phyloP scores from a whole-genome alignment of 1,140 invertebrate genomes.

The Neodiprion lecontei region DNA sequence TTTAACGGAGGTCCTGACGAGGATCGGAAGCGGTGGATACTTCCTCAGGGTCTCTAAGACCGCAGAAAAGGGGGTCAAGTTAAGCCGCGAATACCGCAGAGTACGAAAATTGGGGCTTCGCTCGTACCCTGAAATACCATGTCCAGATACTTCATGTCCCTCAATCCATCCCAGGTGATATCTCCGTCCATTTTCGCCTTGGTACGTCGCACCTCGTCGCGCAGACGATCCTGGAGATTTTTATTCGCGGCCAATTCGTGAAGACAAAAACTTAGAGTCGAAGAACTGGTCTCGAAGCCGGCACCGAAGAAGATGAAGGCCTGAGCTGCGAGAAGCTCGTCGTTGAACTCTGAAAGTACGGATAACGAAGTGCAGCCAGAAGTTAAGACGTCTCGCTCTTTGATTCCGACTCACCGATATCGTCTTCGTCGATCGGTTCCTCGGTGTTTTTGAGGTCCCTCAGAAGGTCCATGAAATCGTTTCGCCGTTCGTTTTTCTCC shows the following conservation, averaged over 20 bases:
- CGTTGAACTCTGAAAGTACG: constrained; percentile 10
- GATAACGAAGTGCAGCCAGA: neutral
- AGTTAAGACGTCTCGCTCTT: neutral
- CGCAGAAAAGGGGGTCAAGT: no score
- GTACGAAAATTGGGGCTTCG: no score
- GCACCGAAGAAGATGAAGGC: constrained; percentile 65
- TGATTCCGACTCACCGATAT: neutral
- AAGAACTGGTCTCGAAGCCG: constrained; percentile 68
- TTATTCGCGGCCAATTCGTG: constrained; percentile 65
- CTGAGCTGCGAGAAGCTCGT: constrained; percentile 59
- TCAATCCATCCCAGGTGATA: constrained; percentile 51
- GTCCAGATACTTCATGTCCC: constrained; percentile 56
- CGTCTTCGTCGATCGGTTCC: neutral
- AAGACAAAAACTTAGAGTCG: constrained; percentile 61
- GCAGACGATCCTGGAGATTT: constrained; percentile 63
- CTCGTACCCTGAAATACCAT: constrained; percentile 53
- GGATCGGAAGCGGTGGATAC: constrained; percentile 63
- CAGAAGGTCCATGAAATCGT: constrained; percentile 46
- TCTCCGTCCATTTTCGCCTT: constrained; percentile 25
- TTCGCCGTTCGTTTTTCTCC: constrained; percentile 43
- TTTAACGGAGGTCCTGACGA: constrained; percentile 60
- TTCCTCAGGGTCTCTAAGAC: constrained; percentile 65
- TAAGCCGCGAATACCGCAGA: no score
- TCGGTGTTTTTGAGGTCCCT: neutral
- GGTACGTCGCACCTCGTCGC: constrained; percentile 58